Percentiles rank a stretch among this genome's conserved stretches.
These are phyloP conservation scores for Danaus melanippus DNA, from an alignment of 1,140 invertebrate species.

Conservation along the genomic window DNA sequence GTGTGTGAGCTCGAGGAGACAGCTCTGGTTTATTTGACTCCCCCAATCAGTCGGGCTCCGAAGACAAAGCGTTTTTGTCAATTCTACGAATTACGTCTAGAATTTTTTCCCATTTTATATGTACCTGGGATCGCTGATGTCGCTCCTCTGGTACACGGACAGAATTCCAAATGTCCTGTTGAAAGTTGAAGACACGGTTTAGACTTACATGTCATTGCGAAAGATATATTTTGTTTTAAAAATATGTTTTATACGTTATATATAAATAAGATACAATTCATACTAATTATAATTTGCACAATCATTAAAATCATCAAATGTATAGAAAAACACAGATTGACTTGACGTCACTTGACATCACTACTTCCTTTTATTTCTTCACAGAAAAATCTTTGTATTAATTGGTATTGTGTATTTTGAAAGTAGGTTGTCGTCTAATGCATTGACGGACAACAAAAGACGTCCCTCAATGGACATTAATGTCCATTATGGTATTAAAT, in stretches of 20 bases:
- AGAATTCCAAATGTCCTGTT: slow-evolving; percentile 4
- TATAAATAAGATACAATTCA: too few species aligned
- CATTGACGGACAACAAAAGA: slow-evolving; percentile 6
- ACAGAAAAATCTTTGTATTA: not conserved
- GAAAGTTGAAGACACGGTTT: too few species aligned
- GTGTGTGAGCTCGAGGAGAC: slow-evolving; percentile 32
- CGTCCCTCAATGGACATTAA: slow-evolving; percentile 23
- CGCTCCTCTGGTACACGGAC: slow-evolving; percentile 7
- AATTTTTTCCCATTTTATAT: slow-evolving; percentile 26
- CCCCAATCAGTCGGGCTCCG: slow-evolving; percentile 46
- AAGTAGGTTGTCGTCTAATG: slow-evolving; percentile 9
- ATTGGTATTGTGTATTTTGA: slow-evolving; percentile 8
- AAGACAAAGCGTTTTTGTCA: slow-evolving; percentile 49
- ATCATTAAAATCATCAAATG: too few species aligned
- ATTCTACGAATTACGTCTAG: slow-evolving; percentile 30
- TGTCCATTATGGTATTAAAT: slow-evolving; percentile 31
- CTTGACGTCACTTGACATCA: too few species aligned
- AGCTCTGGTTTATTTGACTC: slow-evolving; percentile 46
- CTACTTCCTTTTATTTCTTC: too few species aligned
- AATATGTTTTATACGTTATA: too few species aligned
- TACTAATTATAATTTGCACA: too few species aligned
- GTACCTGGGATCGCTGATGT: slow-evolving; percentile 8
- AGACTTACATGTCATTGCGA: too few species aligned
- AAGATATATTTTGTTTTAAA: too few species aligned
- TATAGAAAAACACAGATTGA: too few species aligned